phyloP scores from a whole-genome alignment of 2,797 vertebrate species.

The Enteromius argenteus region DNA sequence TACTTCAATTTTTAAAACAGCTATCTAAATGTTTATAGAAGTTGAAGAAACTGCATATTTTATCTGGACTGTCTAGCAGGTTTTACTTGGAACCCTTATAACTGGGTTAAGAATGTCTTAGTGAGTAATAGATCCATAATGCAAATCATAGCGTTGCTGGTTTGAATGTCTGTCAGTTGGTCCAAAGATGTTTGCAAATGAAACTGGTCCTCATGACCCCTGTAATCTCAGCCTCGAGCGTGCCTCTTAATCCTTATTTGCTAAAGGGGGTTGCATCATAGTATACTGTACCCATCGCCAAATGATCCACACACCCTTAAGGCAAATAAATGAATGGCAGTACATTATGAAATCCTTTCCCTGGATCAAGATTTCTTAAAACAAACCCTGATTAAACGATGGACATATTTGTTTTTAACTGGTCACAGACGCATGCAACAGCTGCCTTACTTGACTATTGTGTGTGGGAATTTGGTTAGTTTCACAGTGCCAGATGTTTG shows the following conservation, averaged over 20 bases:
- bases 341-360: conserved; percentile 17
- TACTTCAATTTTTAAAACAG: not conserved
- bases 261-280: conserved; percentile 15
- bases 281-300: not conserved
- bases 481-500: not conserved
- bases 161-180: not conserved
- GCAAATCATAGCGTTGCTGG: not conserved
- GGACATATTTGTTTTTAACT: not conserved
- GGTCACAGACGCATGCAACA: not conserved
- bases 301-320: conserved; percentile 24
- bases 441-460: not conserved
- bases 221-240: conserved; percentile 42
- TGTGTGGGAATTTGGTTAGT: not conserved
- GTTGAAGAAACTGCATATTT: conserved; percentile 40
- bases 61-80: conserved; percentile 52
- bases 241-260: conserved; percentile 14
- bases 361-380: not conserved
- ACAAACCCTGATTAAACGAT: not conserved
- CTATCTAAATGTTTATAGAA: conserved; percentile 31
- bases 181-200: conserved; percentile 1
- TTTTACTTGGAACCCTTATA: conserved; percentile 2
- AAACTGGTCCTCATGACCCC: conserved; percentile 17
- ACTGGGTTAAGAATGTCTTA: conserved; percentile 4
- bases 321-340: conserved; percentile 2
- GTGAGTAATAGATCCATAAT: conserved; percentile 19